A percentile compares a stretch with the other conserved stretches of the same genome.
These are phyloP conservation scores for Malaclemys terrapin DNA, from an alignment of 2,113 vertebrate species.

Conservation along the genomic window DNA sequence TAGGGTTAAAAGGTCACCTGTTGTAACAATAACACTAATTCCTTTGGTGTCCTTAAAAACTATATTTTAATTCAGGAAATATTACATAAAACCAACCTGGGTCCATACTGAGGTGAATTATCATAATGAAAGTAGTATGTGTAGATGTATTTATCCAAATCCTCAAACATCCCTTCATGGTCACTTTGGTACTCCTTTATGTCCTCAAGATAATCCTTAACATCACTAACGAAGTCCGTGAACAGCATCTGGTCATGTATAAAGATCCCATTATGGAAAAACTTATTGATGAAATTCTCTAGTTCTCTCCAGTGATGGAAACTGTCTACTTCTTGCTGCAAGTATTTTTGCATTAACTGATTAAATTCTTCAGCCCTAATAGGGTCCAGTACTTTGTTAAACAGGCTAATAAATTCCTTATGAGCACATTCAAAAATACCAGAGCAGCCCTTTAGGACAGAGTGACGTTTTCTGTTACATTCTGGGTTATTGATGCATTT, in stretches of 20 bases:
- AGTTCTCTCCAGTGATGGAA: conserved; percentile 96
- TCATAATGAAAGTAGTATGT: conserved; percentile 91
- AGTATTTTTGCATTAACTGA: conserved; percentile 88
- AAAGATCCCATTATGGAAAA: conserved; percentile 93
- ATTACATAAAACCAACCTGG: conserved; percentile 85
- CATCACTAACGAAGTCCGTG: conserved; percentile 92
- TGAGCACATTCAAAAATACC: conserved; percentile 90
- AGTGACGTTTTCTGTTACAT: conserved; percentile 56
- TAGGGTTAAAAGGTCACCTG: background rate
- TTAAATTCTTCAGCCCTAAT: conserved; percentile 91
- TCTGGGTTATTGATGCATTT: conserved; percentile 74
- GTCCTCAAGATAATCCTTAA: conserved; percentile 91
- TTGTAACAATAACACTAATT: background rate
- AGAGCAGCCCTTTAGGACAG: conserved; percentile 82
- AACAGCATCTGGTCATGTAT: conserved; percentile 96
- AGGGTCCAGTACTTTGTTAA: conserved; percentile 88
- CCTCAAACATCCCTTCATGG: conserved; percentile 84
- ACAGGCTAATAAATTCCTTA: conserved; percentile 88
- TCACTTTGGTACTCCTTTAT: conserved; percentile 87
- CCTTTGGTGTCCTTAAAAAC: background rate
- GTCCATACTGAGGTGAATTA: conserved; percentile 80
- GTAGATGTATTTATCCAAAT: conserved; percentile 92
- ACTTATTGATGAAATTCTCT: conserved; percentile 88
- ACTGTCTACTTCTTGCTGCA: conserved; percentile 88
- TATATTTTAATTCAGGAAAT: conserved; percentile 62